Evolutionary conservation across 2,113 vertebrate species (phyloP), one percentile per base, ranked within the genome.

Genomic region (Microtus ochrogaster): DNA sequence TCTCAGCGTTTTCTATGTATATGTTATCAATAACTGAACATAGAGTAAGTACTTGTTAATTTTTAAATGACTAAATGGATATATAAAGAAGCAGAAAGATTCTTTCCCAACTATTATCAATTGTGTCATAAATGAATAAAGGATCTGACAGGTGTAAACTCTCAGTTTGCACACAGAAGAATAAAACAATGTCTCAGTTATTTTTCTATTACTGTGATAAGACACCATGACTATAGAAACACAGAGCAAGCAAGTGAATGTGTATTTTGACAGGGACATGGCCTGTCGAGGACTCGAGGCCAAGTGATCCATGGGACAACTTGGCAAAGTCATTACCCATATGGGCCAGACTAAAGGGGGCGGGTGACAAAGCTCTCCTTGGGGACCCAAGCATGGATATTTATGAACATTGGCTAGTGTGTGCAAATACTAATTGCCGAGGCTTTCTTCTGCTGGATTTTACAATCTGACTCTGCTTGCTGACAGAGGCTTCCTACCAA

Each of bases 41-140:
- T 28, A 83, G 21, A 58, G 55, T 68, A 92, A 85, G 16, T 68
- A 3, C 47, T 70, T 12, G 47, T 14, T 52, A 87, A 88, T 58
- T 44, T 83, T 65, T 28, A 30, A 68, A 58, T 72, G 39, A n/a
- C 26, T 68, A 55, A 63, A 49, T 58, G 22, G 22, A 70, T 68
- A 52, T 70, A 58, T n/a, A 63, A 84, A 92, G 66, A 41, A 96
- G 70, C 7, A 72, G 12, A 5, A 76, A 39, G 92, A 73, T 61
- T 55, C 36, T 82, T 65, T 82, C 21, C 49, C 87, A 36, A 39
- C 19, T 86, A 68, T 92, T 92, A 55, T 58, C 41, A 89, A 63
- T 16, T 44, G 30, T 83, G 63, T 88, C 76, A 63, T 21, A 94
- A 90, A 85, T 91, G 88, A 89, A 89, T 39, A 58, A 84, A 89